phyloP scores from a whole-genome alignment of 37 sponge, comb jelly and placozoan genomes.

The Cliona cf. orientalis region DNA sequence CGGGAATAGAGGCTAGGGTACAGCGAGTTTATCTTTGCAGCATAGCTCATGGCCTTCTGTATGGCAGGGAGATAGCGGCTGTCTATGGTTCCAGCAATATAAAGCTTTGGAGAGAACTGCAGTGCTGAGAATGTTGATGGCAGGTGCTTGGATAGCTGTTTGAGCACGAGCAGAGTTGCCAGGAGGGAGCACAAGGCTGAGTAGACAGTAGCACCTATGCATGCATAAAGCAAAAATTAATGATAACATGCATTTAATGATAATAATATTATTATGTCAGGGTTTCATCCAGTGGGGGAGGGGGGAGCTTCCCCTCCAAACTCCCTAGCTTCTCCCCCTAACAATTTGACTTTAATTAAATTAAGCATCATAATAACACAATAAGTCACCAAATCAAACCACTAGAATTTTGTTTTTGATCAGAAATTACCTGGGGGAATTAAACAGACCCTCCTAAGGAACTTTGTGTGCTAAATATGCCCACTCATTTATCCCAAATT shows the following conservation, averaged over 20 bases:
- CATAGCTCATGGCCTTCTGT: constrained; percentile 45
- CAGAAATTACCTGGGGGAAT: no score
- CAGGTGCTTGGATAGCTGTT: constrained; percentile 5
- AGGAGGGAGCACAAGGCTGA: constrained; percentile 17
- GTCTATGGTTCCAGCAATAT: not conserved
- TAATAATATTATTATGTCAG: not conserved
- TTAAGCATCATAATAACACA: no score
- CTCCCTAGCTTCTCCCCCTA: not conserved
- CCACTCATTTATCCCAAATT: no score
- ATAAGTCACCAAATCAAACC: no score
- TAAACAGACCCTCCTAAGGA: no score
- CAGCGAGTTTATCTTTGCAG: constrained; percentile 21
- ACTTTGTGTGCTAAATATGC: no score
- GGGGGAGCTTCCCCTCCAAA: not conserved
- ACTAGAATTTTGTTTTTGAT: no score
- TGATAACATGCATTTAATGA: not conserved
- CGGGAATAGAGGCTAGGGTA: constrained; percentile 54
- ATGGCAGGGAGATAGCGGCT: not conserved
- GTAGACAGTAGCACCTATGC: constrained; percentile 20
- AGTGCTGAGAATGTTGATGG: constrained; percentile 5
- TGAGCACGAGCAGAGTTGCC: constrained; percentile 54
- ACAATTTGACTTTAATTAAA: no score
- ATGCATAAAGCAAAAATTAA: no score
- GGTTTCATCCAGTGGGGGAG: not conserved
- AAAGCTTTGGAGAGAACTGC: constrained; percentile 25